Percentiles rank a stretch among this genome's conserved stretches.
phyloP scores from a whole-genome alignment of 1,140 invertebrate genomes.

The Meteorus sp. region DNA sequence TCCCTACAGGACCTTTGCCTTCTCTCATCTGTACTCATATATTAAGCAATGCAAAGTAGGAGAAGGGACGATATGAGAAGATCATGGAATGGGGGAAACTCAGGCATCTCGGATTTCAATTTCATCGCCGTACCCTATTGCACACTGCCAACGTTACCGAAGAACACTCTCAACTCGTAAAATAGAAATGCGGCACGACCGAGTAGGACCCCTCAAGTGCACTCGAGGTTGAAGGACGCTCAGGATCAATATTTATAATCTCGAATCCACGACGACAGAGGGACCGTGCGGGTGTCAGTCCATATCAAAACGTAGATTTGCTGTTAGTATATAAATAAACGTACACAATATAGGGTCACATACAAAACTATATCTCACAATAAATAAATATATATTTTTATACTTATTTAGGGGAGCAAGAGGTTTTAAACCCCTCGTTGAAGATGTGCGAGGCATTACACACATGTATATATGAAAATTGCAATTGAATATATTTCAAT shows the following conservation, averaged over 20 bases:
- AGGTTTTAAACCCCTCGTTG: no score
- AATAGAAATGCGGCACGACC: conserved; percentile 52
- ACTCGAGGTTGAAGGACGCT: conserved; percentile 51
- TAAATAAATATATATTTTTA: no score
- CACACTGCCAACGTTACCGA: conserved; percentile 25
- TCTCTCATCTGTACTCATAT: conserved; percentile 25
- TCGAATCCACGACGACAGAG: conserved; percentile 50
- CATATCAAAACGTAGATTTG: conserved; percentile 6
- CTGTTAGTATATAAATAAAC: background rate
- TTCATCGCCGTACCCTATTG: conserved; percentile 37
- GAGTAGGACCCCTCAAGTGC: conserved; percentile 42
- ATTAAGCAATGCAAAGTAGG: background rate
- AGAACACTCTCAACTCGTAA: conserved; percentile 48
- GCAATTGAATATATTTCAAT: no score
- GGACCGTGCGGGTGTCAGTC: conserved; percentile 35
- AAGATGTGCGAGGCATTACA: no score
- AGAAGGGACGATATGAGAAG: no score
- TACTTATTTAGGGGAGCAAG: no score
- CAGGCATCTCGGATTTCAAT: conserved; percentile 53
- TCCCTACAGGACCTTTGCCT: conserved; percentile 37
- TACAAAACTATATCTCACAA: no score
- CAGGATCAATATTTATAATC: conserved; percentile 59
- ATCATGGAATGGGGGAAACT: conserved; percentile 22
- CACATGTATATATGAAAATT: no score
- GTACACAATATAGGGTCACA: no score